These are phyloP conservation scores for Heliothis virescens DNA, from an alignment of 1,140 invertebrate species.

Conservation along the genomic window DNA sequence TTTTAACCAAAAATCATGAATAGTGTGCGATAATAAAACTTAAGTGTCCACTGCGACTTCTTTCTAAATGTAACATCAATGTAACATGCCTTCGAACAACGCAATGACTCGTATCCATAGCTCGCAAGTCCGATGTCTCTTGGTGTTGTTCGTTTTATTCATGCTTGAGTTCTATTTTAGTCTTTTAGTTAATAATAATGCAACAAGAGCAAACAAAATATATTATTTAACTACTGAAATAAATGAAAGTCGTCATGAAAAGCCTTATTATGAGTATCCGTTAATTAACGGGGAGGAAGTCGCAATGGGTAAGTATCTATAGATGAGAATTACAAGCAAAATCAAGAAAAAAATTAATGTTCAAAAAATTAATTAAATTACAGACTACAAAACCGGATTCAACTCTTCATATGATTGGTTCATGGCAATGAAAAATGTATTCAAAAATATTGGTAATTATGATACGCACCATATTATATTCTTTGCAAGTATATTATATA, in stretches of 20 bases:
- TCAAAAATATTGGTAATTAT: slow-evolving; percentile 29
- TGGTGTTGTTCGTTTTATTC: neutral
- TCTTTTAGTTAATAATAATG: neutral
- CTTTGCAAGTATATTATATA: neutral
- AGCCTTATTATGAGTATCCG: slow-evolving; percentile 6
- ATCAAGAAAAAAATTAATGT: neutral
- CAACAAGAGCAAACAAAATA: too few relatives aligned
- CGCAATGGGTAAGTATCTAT: slow-evolving; percentile 1
- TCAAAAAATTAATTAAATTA: neutral
- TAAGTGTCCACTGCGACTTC: too few relatives aligned
- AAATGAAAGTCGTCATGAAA: too few relatives aligned
- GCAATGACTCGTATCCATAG: too few relatives aligned
- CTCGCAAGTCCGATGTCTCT: too few relatives aligned
- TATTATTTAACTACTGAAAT: too few relatives aligned
- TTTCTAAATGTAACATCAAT: too few relatives aligned
- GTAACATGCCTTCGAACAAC: too few relatives aligned
- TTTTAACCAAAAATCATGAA: too few relatives aligned
- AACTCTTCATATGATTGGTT: slow-evolving; percentile 34
- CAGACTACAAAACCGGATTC: neutral
- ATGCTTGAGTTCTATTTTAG: neutral
- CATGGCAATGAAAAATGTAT: neutral
- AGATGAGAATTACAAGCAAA: too few relatives aligned
- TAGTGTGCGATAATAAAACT: too few relatives aligned
- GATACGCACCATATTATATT: neutral
- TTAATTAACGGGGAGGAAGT: neutral